Conservation (phyloP, 2,113 vertebrate genomes). For the Pomatorhinus ruficollis region DNA sequence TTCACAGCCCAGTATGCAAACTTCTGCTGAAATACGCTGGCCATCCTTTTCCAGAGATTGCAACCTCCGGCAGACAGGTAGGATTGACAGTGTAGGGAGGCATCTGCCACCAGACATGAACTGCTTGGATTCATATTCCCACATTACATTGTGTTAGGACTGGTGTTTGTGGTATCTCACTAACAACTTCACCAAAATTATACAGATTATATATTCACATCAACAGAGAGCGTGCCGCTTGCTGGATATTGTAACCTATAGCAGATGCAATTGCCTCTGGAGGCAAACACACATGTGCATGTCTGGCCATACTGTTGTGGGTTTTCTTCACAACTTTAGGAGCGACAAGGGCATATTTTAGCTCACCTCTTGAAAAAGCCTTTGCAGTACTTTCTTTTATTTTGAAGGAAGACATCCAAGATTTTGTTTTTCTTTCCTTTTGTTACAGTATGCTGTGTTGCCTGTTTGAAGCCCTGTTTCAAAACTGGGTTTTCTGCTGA, state of each 20-base stretch:
- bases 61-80: not conserved
- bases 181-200: not conserved
- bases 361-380: not conserved
- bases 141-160: not conserved
- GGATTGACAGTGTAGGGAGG: not conserved
- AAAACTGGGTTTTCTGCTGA: not conserved
- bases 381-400: not conserved
- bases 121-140: not conserved
- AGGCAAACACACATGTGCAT: rapidly evolving
- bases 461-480: not conserved
- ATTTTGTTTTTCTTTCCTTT: not conserved
- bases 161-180: not conserved
- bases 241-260: not conserved
- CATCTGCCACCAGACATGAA: not conserved
- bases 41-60: not conserved
- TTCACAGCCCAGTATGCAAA: not conserved
- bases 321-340: not conserved
- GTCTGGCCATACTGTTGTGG: not conserved
- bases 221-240: not conserved
- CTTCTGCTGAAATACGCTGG: not conserved
- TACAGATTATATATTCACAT: not conserved
- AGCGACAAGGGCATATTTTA: not conserved
- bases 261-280: not conserved
- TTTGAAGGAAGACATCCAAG: not conserved
- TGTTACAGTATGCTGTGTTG: not conserved